Evolutionary conservation across 2,888 invertebrate species (phyloP), one percentile per base, ranked within the genome.

Genomic region (Maniola hyperantus): DNA sequence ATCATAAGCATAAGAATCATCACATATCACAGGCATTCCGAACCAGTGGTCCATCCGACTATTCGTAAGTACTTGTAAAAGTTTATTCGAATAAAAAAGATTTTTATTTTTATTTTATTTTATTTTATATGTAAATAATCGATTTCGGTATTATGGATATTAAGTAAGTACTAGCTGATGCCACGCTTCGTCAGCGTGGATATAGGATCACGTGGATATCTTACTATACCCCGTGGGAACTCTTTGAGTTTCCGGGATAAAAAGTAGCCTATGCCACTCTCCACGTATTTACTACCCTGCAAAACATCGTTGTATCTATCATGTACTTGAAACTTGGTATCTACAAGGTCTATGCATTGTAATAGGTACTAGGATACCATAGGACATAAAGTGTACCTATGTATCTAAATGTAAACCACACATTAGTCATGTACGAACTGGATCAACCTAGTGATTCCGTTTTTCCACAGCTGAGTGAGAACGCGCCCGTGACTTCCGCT

Each of bases 401-500:
- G n/a, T 8, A 54, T 15, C n/a, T n/a, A 13, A 5, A 36, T 39
- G 39, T 39, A 42, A n/a, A 20, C 55, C 39, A 57, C 36, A 42
- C 36, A 20, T 57, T 39, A 57, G 13, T 10, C 36, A 54, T 44
- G 42, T 63, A 61, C 50, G 50, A 36, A 51, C 50, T 61, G 61
- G 83, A 82, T 83, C 84, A 85, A 84, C 82, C 86, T 84, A 84
- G 80, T 84, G 85, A 88, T 87, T 87, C 86, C 83, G 82, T 78
- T 81, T 89, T 87, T 89, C 88, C 86, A 89, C 89, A 91, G 90
- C 84, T 88, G 89, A 88, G 85, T 85, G 87, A 83, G 85, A 87
- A 83, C 89, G 87, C 89, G 83, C 89, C 89, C 88, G 87, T 88
- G 85, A 89, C 89, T 91, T 91, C 92, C 91, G 91, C 80, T 92